These are phyloP conservation scores for Alectura lathami DNA, from an alignment of 2,113 vertebrate genomes.

Conservation along the genomic window DNA sequence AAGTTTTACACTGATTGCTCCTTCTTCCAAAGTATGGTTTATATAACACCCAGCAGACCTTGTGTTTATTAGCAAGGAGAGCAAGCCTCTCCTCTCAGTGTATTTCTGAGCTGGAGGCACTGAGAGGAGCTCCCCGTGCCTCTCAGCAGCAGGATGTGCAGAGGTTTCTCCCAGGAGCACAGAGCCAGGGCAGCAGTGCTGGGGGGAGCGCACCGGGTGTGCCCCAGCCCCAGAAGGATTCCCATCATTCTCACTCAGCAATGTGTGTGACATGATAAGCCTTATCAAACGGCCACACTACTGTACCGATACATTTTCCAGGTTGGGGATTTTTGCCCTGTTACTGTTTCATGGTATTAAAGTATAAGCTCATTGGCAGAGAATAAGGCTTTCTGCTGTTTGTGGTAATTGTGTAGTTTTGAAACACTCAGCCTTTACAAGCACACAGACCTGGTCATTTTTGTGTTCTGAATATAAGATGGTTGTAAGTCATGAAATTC, in stretches of 20 bases:
- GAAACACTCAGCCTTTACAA: neutral
- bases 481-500: neutral
- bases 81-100: rapidly evolving
- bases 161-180: rapidly evolving
- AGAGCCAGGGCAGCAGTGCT: rapidly evolving
- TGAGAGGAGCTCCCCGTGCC: neutral
- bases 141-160: neutral
- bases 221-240: neutral
- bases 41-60: neutral
- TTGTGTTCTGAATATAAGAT: neutral
- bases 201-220: neutral
- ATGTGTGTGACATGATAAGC: neutral
- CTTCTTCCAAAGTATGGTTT: neutral
- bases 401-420: neutral
- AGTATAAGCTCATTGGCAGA: neutral
- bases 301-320: neutral
- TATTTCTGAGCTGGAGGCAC: neutral
- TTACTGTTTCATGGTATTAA: neutral
- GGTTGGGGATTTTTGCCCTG: neutral
- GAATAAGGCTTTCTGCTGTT: neutral
- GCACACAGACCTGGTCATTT: rapidly evolving
- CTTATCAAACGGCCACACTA: neutral
- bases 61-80: neutral
- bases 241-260: neutral
- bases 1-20: neutral